These are phyloP conservation scores for Pristis pectinata DNA, from an alignment of 2,797 vertebrate genomes.

Conservation along the genomic window DNA sequence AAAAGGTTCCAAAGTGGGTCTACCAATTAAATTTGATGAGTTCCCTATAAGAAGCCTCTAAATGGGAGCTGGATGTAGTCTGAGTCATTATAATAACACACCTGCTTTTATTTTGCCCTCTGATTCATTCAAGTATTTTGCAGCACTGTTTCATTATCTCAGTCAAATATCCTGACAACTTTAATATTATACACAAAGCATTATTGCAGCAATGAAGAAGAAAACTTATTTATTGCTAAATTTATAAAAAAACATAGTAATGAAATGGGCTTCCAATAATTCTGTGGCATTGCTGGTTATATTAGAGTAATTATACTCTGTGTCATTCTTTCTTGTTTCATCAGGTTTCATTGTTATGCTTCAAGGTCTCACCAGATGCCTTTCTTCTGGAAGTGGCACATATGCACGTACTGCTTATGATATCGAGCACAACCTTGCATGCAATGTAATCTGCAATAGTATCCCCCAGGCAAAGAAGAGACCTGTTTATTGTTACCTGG, in stretches of 20 bases:
- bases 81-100: conserved; percentile 5
- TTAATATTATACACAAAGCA: neutral
- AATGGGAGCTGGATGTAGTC: neutral
- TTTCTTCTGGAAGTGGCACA: neutral
- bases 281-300: neutral
- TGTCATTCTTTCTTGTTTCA: neutral
- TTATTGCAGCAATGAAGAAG: neutral
- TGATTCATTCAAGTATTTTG: neutral
- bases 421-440: neutral
- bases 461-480: neutral
- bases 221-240: neutral
- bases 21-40: conserved; percentile 20
- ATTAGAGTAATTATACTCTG: neutral
- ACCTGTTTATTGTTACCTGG: conserved; percentile 25
- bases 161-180: neutral
- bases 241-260: neutral
- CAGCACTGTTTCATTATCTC: neutral
- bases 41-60: neutral
- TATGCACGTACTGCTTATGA: neutral
- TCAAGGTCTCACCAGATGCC: conserved; percentile 4
- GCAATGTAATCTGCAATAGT: conserved; percentile 9
- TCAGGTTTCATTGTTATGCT: neutral
- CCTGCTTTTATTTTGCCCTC: conserved; percentile 11
- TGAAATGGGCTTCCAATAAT: neutral
- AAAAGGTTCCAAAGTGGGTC: neutral